Evolutionary conservation across 2,888 invertebrate genomes (phyloP), one percentile per base, ranked within the genome.

Genomic region (Neoscelio sp.): DNA sequence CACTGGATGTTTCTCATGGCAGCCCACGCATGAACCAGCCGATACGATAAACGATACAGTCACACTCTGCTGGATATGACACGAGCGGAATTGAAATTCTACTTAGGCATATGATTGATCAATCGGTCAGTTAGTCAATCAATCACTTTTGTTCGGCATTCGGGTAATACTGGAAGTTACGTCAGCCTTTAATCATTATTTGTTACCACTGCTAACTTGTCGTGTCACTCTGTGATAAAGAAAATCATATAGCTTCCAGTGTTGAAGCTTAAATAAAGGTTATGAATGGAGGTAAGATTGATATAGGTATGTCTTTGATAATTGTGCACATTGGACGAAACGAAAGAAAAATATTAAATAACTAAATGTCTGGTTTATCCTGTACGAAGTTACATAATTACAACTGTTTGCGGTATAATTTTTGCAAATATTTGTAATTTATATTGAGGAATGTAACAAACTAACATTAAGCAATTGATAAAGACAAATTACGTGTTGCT

Each of bases 1-100:
- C 28, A 7, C 80, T 78, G 74, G 67, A 64, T 81, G 81, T 85
- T 85, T 86, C 86, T 83, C 86, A 86, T 85, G 85, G 82, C 80
- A 67, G 58, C 76, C 73, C 85, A 82, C 86, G 83, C 83, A 83
- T 82, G 82, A 70, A 68, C 82, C 81, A 56, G 10, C 58, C 28
- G 23, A 13, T 80, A 64, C 82, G 38, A 73, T 62, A 58, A 73
- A 65, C 71, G 26, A 62, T 73, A 38, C 44, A 35, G 78, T 56
- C 38, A 73, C 64, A 68, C 50, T 62, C 35, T 33, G 48, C 28
- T 78, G 78, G 18, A 42, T 48, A 40, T 74, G 73, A 78, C 78
- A 62, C 46, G 62, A 42, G 40, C 20, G 20, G 48, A 68, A 68
- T 65, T 74, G 67, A 46, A 74, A 64, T 62, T 68, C 56, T 46